A percentile compares a stretch with the other conserved stretches of the same genome.
phyloP scores from a whole-genome alignment of 1,140 invertebrate species.

The Zaprionus kolodkinae region DNA sequence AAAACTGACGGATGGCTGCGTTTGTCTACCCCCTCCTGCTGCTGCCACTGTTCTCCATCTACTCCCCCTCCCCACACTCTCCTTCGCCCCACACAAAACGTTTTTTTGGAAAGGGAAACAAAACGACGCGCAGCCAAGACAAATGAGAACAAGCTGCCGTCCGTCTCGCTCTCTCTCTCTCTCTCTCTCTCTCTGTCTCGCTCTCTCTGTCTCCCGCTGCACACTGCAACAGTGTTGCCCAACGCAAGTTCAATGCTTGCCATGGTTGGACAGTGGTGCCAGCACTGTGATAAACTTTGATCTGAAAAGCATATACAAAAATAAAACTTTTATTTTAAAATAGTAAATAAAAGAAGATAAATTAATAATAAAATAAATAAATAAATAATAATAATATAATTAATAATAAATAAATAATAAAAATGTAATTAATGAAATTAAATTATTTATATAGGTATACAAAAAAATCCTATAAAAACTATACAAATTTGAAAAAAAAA shows the following conservation, averaged over 20 bases:
- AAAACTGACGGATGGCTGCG: conserved; percentile 70
- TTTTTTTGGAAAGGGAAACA: conserved; percentile 14
- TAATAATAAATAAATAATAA: too few species aligned
- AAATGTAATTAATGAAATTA: too few species aligned
- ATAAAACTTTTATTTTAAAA: too few species aligned
- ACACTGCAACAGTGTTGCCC: conserved; percentile 14
- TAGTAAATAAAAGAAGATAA: too few species aligned
- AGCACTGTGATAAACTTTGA: neutral
- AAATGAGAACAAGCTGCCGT: conserved; percentile 60
- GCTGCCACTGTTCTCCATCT: neutral
- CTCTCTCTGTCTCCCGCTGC: neutral
- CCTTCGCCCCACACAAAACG: conserved; percentile 12
- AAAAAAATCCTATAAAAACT: too few species aligned
- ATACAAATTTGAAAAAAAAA: too few species aligned
- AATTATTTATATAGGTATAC: too few species aligned
- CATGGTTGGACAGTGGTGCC: conserved; percentile 42
- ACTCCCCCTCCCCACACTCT: neutral
- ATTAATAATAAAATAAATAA: too few species aligned
- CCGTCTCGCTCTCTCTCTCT: neutral
- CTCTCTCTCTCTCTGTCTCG: neutral
- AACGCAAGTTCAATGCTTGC: conserved; percentile 50
- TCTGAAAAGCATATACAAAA: neutral
- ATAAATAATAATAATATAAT: too few species aligned
- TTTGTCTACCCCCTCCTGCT: conserved; percentile 39
- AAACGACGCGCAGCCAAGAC: conserved; percentile 47